Base-by-base conservation (phyloP, 92 coral and sea anemone genomes). In the Siderastrea siderea region DNA sequence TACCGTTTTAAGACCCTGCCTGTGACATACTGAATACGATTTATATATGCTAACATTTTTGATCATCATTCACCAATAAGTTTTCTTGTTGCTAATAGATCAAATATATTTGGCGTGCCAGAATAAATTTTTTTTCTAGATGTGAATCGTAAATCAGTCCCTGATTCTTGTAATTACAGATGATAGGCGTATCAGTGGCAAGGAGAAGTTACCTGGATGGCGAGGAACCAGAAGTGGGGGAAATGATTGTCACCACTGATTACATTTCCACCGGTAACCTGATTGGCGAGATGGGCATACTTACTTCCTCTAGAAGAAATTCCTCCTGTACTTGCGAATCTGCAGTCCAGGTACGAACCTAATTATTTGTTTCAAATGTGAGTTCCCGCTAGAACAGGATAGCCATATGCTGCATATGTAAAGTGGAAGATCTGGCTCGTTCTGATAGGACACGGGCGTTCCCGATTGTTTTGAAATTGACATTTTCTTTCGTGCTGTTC, bases 311-410 rank as follows among this genome's bases (percentile, higher is more conserved):
- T 7, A 75, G 91, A 9, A 90, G 98, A 75, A 95, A 91, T 61
- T 93, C 99, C 8, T 96, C 99, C 10, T 96, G 95, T 71, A 95
- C 96, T 60, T 97, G 99, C 70, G 99, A 97, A 84, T 93, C 99
- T 6, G 79, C 98, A 14, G 98, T 97, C 9, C 98, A 97, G 98
- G 99, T 96, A 86, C 38, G 38, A 26, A 26, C 0, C 38, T 26
- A 26, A 26, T 26, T 26, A 26, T 26, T 26, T 26, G 38, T 0
- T 26, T 26, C 38, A 26, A 26, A 26, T 26, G 38, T 26, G 38
- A 26, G 38, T 26, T 26, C 38, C 38, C 38, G 38, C 38, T 26
- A 26, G 38, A 26, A 26, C 38, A 26, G 38, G 38, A 26, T 26
- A 26, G 38, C 38, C 38, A 26, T 26, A 26, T 26, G 38, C 38